Evolutionary conservation across 2,113 vertebrate genomes (phyloP), one percentile per base, ranked within the genome.

Genomic region (Neolamprologus variostigma): DNA sequence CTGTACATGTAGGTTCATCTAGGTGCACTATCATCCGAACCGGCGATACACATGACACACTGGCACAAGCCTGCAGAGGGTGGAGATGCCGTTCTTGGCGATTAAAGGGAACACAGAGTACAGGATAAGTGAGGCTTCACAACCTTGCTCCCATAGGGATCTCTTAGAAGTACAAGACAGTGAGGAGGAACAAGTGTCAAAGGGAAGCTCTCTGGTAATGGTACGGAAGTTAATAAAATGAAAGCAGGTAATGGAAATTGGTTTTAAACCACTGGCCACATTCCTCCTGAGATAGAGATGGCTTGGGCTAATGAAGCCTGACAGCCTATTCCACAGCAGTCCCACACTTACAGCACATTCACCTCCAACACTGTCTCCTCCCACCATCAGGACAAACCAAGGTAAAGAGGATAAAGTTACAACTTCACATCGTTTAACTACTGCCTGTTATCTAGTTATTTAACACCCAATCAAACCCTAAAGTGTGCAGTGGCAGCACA

Each of bases 201-300:
- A 91, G 89, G 82, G 92, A 95, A 90, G 94, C 90, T 93, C 89
- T 80, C 85, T 93, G 92, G 92, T 96, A 96, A 97, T 96, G 94
- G 95, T 92, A 89, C 86, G 89, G 91, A 95, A 96, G 94, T 96
- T 96, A 95, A 96, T 96, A 95, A 95, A 95, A 93, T 93, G 91
- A 96, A 94, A 89, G 80, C 89, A 96, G 95, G 95, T 96, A 96
- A 95, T 96, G 93, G 93, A 96, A 96, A 97, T 95, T 95, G 95
- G 94, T 95, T 96, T 96, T 96, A 96, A 96, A 97, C 95, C 94
- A 96, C 95, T 94, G 91, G 94, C 95, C 95, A 95, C 95, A 94
- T 95, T 95, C 90, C 94, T 96, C 93, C 87, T 91, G 92, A 94
- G 93, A 96, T 93, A 95, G 94, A 96, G 94, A 96, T 86, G 89